These are phyloP conservation scores for Aphodius granarius DNA, from an alignment of 2,888 invertebrate species.

Conservation along the genomic window DNA sequence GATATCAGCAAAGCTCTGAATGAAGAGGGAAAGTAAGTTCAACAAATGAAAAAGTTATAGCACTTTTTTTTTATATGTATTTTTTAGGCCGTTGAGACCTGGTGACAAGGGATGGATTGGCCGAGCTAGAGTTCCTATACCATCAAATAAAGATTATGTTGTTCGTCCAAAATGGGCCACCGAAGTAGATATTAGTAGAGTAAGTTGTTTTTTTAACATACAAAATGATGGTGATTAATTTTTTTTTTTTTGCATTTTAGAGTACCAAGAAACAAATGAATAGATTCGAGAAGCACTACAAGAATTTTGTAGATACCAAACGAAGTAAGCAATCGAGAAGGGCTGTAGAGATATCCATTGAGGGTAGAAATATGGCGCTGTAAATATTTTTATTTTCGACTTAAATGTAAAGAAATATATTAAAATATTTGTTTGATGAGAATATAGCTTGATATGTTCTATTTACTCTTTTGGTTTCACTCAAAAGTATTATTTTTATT, in stretches of 20 bases:
- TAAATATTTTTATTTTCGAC: constrained; percentile 52
- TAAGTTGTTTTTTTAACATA: constrained; percentile 51
- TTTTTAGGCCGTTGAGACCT: constrained; percentile 71
- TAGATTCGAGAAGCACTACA: constrained; percentile 90
- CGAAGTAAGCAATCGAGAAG: constrained; percentile 75
- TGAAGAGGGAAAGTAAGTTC: constrained; percentile 60
- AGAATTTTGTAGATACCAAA: constrained; percentile 86
- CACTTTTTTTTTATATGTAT: neutral
- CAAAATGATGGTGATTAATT: constrained; percentile 3
- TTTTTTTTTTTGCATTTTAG: constrained; percentile 49
- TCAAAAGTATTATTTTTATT: neutral
- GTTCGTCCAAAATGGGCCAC: constrained; percentile 89
- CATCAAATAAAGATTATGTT: constrained; percentile 96
- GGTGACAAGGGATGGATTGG: constrained; percentile 96
- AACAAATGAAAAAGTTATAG: neutral
- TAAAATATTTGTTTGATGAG: neutral
- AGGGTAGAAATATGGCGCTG: constrained; percentile 94
- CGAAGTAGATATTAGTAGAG: constrained; percentile 83
- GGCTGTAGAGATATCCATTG: constrained; percentile 94
- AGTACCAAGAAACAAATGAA: constrained; percentile 81
- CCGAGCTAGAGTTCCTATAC: constrained; percentile 91
- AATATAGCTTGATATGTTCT: neutral
- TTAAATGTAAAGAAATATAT: constrained; percentile 7
- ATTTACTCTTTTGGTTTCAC: neutral
- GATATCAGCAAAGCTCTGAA: constrained; percentile 66